A percentile compares a stretch with the other conserved stretches of the same genome.
Conservation (phyloP, 2,888 invertebrate species). For the Noctuana brunneofusca region DNA sequence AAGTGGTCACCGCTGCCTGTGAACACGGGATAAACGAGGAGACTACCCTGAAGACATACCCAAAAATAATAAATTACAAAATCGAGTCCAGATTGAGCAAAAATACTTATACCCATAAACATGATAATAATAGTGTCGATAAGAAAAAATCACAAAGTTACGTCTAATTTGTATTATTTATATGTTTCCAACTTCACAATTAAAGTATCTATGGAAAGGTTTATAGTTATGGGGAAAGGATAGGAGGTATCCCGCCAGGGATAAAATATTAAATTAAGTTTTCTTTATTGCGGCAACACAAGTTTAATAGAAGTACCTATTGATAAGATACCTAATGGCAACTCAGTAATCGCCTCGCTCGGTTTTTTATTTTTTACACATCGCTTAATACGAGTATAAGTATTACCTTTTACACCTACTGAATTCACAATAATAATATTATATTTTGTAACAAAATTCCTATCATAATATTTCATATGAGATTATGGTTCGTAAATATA, state of each 20-base stretch:
- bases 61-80: too few relatives aligned
- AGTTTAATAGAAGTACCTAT: slow-evolving; percentile 22
- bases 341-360: slow-evolving; percentile 7
- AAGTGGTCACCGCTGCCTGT: too few relatives aligned
- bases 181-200: too few relatives aligned
- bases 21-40: too few relatives aligned
- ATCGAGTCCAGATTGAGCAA: too few relatives aligned
- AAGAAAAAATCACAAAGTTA: too few relatives aligned
- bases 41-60: too few relatives aligned
- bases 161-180: too few relatives aligned
- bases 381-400: slow-evolving; percentile 7
- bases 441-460: slow-evolving; percentile 1
- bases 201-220: background rate
- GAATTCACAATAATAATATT: background rate
- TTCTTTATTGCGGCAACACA: slow-evolving; percentile 12
- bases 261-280: slow-evolving; percentile 19
- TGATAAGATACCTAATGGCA: too few relatives aligned
- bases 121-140: too few relatives aligned
- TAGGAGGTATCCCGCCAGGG: background rate
- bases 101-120: too few relatives aligned
- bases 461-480: slow-evolving; percentile 3
- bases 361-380: slow-evolving; percentile 8
- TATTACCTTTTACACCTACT: background rate
- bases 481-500: background rate
- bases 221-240: background rate